These are phyloP conservation scores for Pimephales promelas DNA, from an alignment of 2,113 vertebrate species.

Conservation along the genomic window DNA sequence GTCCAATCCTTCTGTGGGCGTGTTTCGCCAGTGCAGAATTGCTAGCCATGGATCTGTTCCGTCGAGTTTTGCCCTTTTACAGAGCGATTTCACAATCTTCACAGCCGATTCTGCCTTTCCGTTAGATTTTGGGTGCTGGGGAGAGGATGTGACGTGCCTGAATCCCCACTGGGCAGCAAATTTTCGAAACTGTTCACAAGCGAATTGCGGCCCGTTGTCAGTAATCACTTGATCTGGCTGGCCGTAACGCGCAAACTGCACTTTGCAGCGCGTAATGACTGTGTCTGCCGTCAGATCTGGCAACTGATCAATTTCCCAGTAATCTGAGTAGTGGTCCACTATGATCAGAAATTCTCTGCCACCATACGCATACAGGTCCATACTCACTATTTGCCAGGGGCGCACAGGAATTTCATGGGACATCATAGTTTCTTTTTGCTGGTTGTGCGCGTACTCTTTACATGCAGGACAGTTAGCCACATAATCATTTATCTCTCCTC, in stretches of 20 bases:
- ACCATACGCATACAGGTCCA: conserved; percentile 33
- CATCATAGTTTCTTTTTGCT: conserved; percentile 1
- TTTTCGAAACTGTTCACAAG: not conserved
- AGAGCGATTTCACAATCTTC: not conserved
- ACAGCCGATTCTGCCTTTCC: not conserved
- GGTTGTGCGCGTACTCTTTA: not conserved
- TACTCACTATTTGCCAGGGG: conserved; percentile 49
- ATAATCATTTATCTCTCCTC: not conserved
- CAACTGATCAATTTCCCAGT: not conserved
- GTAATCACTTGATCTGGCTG: not conserved
- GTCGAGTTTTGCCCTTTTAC: not conserved
- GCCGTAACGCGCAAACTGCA: not conserved
- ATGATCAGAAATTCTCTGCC: conserved; percentile 30
- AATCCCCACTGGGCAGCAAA: not conserved
- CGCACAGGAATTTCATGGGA: conserved; percentile 18
- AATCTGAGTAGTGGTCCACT: conserved; percentile 49
- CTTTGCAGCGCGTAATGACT: not conserved
- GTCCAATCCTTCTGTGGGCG: not conserved
- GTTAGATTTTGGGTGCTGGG: not conserved
- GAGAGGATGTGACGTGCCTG: too few relatives aligned
- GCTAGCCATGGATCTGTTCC: not conserved
- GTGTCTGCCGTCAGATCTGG: not conserved
- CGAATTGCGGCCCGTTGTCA: not conserved
- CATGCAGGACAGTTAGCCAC: too few relatives aligned
- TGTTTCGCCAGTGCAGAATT: not conserved